phyloP scores from a whole-genome alignment of 53 echinoderm and acorn worm species.

The Temnopleurus reevesii region DNA sequence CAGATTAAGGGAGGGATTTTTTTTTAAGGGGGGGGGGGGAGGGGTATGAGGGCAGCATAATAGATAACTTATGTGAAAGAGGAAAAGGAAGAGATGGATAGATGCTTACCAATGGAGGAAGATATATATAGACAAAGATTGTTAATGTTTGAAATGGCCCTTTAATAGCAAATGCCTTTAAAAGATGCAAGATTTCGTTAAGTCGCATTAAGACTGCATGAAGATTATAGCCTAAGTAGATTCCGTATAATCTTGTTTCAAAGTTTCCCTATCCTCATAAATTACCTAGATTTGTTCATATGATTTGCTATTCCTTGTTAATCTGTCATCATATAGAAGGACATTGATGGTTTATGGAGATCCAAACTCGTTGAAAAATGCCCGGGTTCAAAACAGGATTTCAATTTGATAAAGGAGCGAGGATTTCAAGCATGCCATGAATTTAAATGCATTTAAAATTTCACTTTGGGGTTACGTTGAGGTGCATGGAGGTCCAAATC shows the following conservation, averaged over 20 bases:
- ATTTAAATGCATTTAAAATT: too few species aligned
- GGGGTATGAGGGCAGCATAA: background rate
- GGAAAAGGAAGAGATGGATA: background rate
- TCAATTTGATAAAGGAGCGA: too few species aligned
- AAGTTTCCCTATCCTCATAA: background rate
- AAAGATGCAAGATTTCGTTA: background rate
- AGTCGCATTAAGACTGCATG: background rate
- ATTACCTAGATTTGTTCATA: background rate
- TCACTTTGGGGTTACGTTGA: background rate
- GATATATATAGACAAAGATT: background rate
- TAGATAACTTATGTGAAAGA: background rate
- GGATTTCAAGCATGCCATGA: too few species aligned
- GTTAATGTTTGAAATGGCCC: background rate
- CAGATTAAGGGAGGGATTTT: too few species aligned
- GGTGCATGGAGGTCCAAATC: background rate
- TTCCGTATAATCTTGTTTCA: background rate
- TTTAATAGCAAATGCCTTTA: background rate
- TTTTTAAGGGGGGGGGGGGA: background rate
- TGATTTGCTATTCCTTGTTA: background rate
- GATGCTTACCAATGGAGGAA: background rate
- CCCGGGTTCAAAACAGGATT: background rate
- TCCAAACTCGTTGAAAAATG: background rate
- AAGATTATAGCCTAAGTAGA: background rate
- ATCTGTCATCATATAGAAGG: background rate
- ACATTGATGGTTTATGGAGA: background rate